Conservation (phyloP, 2,113 vertebrate genomes). For the Pagrus major region DNA sequence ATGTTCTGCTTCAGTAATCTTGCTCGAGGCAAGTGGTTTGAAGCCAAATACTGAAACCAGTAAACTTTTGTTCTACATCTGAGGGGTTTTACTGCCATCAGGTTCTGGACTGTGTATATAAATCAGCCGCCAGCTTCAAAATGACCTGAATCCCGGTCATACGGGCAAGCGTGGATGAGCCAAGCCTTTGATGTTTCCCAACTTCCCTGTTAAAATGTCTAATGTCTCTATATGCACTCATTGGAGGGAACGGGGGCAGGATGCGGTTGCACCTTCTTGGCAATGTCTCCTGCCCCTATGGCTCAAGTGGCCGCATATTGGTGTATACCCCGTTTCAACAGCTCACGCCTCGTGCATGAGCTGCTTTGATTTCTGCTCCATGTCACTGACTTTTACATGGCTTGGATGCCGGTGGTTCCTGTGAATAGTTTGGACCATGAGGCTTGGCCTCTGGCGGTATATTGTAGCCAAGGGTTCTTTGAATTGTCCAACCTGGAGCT, state of each 20-base stretch:
- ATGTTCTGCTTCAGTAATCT: constrained; percentile 3
- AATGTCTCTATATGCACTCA: constrained; percentile 48
- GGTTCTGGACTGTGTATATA: constrained; percentile 32
- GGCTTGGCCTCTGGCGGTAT: constrained; percentile 23
- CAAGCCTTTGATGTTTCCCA: constrained; percentile 59
- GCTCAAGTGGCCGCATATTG: constrained; percentile 42
- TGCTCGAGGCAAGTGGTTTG: neutral
- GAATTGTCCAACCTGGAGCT: constrained; percentile 39
- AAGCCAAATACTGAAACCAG: constrained; percentile 15
- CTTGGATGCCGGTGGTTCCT: constrained; percentile 53
- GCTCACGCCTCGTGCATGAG: constrained; percentile 49
- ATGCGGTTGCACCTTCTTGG: constrained; percentile 78
- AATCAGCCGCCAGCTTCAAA: constrained; percentile 55
- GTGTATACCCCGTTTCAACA: constrained; percentile 55
- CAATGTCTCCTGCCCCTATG: constrained; percentile 31
- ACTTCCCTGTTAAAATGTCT: constrained; percentile 51
- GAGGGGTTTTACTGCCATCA: constrained; percentile 37
- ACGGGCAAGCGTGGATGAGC: constrained; percentile 23
- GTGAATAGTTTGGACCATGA: constrained; percentile 47
- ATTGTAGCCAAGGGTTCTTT: constrained; percentile 51
- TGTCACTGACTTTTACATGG: constrained; percentile 56
- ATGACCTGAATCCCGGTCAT: constrained; percentile 42
- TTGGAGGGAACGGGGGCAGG: constrained; percentile 60
- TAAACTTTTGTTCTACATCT: constrained; percentile 36
- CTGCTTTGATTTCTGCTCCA: constrained; percentile 60